phyloP scores from a whole-genome alignment of 1,140 invertebrate species.

The Teleogryllus occipitalis region DNA sequence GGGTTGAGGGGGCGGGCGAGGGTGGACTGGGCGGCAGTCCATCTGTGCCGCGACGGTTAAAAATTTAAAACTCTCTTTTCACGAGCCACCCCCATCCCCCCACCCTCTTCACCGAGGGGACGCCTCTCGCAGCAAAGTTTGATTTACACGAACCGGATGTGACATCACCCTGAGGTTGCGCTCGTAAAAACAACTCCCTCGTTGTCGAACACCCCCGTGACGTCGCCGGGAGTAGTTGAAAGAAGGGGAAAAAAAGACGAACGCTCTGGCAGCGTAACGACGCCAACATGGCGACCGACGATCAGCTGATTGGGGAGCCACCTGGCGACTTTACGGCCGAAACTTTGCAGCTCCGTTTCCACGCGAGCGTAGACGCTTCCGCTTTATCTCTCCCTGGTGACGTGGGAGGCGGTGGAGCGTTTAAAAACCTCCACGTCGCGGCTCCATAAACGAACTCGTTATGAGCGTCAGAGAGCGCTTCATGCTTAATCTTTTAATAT shows the following conservation, averaged over 20 bases:
- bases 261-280: neutral
- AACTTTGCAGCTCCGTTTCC: neutral
- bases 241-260: neutral
- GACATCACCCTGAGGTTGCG: neutral
- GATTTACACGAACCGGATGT: neutral
- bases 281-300: neutral
- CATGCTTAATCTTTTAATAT: slow-evolving; percentile 1
- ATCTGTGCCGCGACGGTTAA: neutral
- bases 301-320: neutral
- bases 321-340: neutral
- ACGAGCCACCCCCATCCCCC: neutral
- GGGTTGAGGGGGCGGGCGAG: neutral
- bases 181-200: neutral
- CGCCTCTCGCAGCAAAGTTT: neutral
- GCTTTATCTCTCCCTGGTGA: neutral
- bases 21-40: neutral
- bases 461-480: neutral
- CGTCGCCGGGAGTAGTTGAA: too few relatives aligned
- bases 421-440: neutral
- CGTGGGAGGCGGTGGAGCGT: neutral
- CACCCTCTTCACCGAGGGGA: neutral
- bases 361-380: neutral
- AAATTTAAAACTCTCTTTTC: slow-evolving; percentile 1
- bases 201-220: neutral
- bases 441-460: neutral